Evolutionary conservation across 2,888 invertebrate species (phyloP).

Genomic region (Tenthredo livida): DNA sequence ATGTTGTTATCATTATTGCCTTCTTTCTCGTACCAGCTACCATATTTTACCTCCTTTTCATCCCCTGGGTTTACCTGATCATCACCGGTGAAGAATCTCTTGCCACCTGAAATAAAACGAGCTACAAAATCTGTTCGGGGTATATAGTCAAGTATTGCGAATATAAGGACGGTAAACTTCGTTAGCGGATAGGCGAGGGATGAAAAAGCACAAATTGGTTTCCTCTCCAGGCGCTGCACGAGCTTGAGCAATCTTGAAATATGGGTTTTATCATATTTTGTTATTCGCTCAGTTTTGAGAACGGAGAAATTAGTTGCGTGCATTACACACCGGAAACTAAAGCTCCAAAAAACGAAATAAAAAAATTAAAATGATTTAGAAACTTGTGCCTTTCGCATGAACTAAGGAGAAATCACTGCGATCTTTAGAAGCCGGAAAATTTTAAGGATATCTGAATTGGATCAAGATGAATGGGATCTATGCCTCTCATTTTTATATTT

Average conservation of each 20-base stretch:
- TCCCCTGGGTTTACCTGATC: neutral
- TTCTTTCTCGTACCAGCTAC: neutral
- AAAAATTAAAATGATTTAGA: neutral
- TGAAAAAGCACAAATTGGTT: neutral
- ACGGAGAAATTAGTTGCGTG: neutral
- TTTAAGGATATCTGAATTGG: neutral
- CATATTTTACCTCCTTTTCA: neutral
- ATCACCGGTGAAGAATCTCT: neutral
- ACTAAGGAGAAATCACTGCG: neutral
- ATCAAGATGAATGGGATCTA: neutral
- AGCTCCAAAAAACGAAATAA: neutral
- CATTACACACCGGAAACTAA: neutral
- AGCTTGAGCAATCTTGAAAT: neutral
- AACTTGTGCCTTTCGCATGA: neutral
- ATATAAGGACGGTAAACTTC: neutral
- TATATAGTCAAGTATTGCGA: neutral
- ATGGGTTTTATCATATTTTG: neutral
- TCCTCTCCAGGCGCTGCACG: neutral
- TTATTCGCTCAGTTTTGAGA: no score
- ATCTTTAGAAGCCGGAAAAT: neutral
- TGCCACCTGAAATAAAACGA: constrained; percentile 17
- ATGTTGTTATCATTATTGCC: neutral
- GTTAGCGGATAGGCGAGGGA: neutral
- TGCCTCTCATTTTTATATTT: neutral
- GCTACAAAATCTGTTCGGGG: neutral